Evolutionary conservation across 2,888 invertebrate genomes (phyloP), one percentile per base, ranked within the genome.

Genomic region (Eristalinus aeneus): DNA sequence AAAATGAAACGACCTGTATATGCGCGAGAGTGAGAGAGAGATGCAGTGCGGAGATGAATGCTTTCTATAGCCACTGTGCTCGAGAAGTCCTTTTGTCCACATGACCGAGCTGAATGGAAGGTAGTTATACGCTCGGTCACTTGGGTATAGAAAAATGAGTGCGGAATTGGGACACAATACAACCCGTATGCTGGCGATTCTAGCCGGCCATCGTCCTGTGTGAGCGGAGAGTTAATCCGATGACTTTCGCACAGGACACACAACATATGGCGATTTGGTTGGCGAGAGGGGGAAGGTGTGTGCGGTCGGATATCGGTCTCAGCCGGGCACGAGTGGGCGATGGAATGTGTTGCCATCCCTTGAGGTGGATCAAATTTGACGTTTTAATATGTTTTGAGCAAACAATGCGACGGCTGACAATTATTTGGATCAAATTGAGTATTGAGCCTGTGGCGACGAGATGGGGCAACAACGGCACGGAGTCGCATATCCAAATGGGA

Each of bases 361-460:
- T 82, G 74, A 86, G 64, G 68, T 77, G 86, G 77, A 82, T 86
- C 86, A 78, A 82, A 60, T 82, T 69, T 82, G 77, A 86, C 82
- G 56, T 86, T 86, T 86, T 86, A 86, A 86, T 82, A 86, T 82
- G 77, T 86, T 82, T 82, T 46, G 39, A 34, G 74, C 74, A 82
- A 82, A 86, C 82, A 86, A 71, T 63, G 54, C 64, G 39, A 64
- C 58, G 39, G 60, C 54, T 77, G 74, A 71, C 81, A 86, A 86
- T 81, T 86, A 78, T 78, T 68, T 65, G 54, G 68, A 74, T 82
- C 77, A 65, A 77, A 80, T 76, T 76, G 72, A 64, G 22, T 58
- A 68, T 80, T 72, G 67, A 72, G 68, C 31, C 61, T 31, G 11
- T 22, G 56, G 11, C n/a, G 6, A 12, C 6, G 56, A 1, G 27